Percentiles rank a stretch among this genome's conserved stretches.
Conservation (phyloP, 2,797 vertebrate species). For the Anableps anableps region DNA sequence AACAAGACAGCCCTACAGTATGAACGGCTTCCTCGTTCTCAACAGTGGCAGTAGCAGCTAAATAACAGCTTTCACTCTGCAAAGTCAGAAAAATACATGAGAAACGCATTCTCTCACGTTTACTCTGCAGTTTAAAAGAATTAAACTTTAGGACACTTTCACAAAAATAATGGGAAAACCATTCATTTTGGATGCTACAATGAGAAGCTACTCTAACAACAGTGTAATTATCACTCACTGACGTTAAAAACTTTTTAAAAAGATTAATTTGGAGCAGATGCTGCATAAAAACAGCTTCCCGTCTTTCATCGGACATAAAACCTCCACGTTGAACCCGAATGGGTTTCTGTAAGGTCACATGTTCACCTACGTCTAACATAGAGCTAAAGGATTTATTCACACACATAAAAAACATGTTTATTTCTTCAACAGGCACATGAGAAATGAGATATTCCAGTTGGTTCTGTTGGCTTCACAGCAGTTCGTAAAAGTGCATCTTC, state of each 20-base stretch:
- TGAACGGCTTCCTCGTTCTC: not conserved
- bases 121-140: not conserved
- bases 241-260: not conserved
- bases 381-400: not conserved
- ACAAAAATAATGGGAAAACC: not conserved
- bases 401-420: not conserved
- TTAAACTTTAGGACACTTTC: not conserved
- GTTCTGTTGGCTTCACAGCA: not conserved
- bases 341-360: not conserved
- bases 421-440: not conserved
- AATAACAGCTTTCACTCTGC: not conserved
- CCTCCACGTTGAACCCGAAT: not conserved
- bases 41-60: not conserved
- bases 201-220: not conserved
- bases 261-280: not conserved
- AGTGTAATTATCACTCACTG: not conserved
- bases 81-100: conserved; percentile 1
- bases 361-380: not conserved
- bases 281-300: not conserved
- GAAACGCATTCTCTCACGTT: not conserved
- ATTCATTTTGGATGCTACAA: not conserved
- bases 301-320: not conserved
- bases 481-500: not conserved
- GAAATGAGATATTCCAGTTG: not conserved
- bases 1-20: conserved; percentile 34